Evolutionary conservation across 2,113 vertebrate genomes (phyloP), one percentile per base, ranked within the genome.

Genomic region (Hylia prasina): DNA sequence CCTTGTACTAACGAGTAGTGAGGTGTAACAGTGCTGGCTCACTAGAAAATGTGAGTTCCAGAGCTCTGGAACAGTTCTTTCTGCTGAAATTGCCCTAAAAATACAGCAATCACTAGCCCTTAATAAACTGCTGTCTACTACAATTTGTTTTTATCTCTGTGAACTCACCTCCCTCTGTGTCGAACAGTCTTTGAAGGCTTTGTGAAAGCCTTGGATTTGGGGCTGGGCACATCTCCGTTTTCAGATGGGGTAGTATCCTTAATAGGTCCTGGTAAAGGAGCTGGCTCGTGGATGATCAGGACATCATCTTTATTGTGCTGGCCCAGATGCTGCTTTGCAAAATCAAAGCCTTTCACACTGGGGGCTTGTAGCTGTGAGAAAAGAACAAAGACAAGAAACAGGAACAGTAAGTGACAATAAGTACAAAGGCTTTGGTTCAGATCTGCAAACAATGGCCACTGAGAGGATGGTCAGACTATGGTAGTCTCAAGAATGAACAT

Each of bases 341-440:
- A 99, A 96, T 99, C 99, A 63, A 99, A 99, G 90, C 99, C 99
- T 97, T 99, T 99, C 94, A 99, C 99, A 5, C 98, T 99, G 88
- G 99, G 99, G 63, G 98, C 98, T 98, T 99, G 99, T 94, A 99
- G 96, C 99, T 99, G 82, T 80, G 87, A 94, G 69, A 94, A 35
- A 96, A 91, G 65, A 83, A 87, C 37, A 92, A 90, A 93, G 91
- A 84, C 39, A 82, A 76, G 80, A 86, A 87, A 4, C 31, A 95
- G 44, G 48, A 89, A 79, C 53, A 12, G 28, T 64, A 39, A 93
- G 25, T 40, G 78, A 93, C 60, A 71, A 37, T 8, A 66, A 81
- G 13, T 23, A 83, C 45, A 82, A 92, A 92, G 57, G 37, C 45
- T 79, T 85, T 78, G 54, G 71, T 63, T 88, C 69, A 90, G 58